Evolutionary conservation across 2,888 invertebrate genomes (phyloP), one percentile per base, ranked within the genome.

Genomic region (Steinernema carpocapsae): DNA sequence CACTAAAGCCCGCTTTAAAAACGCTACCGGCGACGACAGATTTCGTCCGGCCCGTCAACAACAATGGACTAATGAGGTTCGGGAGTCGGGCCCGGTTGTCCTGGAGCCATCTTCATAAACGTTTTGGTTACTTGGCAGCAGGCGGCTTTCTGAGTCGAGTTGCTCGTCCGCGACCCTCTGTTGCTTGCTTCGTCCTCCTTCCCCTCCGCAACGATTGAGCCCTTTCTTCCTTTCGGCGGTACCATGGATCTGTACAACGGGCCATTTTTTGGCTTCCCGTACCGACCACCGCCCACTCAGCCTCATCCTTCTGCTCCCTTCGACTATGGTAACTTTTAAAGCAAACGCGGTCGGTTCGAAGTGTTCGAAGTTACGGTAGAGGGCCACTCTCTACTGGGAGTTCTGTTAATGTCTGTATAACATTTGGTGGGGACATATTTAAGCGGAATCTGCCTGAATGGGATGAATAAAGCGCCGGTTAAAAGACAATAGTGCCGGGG

Each of bases 11-110:
- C 56, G 56, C 26, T 56, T 56, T 56, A 56, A 56, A 56, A 56
- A 56, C 56, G 56, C 56, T 56, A 56, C 56, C 56, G 56, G 56
- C 56, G 56, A 56, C 56, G 56, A 56, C 56, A 56, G 56, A 56
- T 56, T 56, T 56, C 26, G 56, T n/a, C n/a, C n/a, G 43, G 56
- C 56, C 56, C 56, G 56, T 56, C 56, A 56, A 56, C 56, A 56
- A 56, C 56, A 56, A 56, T 56, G 56, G 56, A 56, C 56, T 56
- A 56, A 56, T 56, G 56, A 56, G 56, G 56, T 56, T 56, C 56
- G 56, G 56, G 56, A 56, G 56, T 56, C 56, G 56, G 56, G 3
- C 56, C 56, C 56, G 56, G 56, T 56, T 26, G 56, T 26, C 56
- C 56, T 56, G 56, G 56, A 56, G 56, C 56, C 56, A 56, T 56